Conservation (phyloP, 2,888 invertebrate species). For the Melieria crassipennis region DNA sequence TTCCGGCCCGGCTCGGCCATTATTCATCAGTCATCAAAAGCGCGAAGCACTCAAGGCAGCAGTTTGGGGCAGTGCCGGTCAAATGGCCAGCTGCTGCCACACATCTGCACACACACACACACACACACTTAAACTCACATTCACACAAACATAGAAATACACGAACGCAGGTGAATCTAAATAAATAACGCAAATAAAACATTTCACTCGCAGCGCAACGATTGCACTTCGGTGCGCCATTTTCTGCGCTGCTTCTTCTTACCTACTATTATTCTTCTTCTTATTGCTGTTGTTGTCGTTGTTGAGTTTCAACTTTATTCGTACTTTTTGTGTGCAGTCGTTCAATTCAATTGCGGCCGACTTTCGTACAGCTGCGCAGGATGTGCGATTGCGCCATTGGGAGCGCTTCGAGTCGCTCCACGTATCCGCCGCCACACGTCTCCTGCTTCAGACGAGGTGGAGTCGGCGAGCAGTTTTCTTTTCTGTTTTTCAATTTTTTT, state of each 20-base stretch:
- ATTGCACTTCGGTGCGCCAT: no score
- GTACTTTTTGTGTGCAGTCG: background rate
- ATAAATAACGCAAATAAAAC: slow-evolving; percentile 16
- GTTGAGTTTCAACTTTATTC: no score
- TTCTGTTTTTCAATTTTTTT: background rate
- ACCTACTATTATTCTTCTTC: no score
- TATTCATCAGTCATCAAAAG: slow-evolving; percentile 26
- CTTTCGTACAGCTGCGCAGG: background rate
- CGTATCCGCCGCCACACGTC: background rate
- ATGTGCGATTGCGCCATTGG: background rate
- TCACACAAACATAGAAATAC: no score
- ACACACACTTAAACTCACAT: no score
- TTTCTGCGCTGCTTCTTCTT: no score
- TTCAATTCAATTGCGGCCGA: background rate
- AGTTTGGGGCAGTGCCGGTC: no score
- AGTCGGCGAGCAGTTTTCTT: background rate
- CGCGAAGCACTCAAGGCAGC: background rate
- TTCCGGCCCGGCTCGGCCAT: slow-evolving; percentile 32
- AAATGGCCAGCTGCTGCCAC: no score
- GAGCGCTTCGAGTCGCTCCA: background rate
- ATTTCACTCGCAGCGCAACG: no score
- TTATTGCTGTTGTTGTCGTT: no score
- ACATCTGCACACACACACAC: no score
- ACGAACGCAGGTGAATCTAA: slow-evolving; percentile 6
- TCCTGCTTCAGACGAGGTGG: background rate